Base-by-base conservation (phyloP, 1,140 invertebrate species). In the Lasioglossum albipes region DNA sequence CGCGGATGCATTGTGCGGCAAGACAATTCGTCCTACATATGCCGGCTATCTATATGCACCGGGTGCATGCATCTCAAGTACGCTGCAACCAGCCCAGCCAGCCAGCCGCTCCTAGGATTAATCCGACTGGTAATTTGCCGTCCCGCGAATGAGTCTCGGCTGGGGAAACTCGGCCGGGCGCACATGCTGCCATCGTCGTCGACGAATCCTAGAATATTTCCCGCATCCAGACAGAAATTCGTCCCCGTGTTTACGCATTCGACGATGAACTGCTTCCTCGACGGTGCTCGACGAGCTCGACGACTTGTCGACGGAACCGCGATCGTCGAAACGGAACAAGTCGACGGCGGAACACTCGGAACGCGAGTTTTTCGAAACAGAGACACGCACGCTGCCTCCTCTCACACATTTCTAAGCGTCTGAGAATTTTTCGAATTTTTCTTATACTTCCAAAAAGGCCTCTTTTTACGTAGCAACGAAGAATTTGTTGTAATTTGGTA, bases 71-170 rank as follows among this genome's bases (percentile, higher is more conserved):
- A 75, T 75, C 66, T 82, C 75, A 66, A 82, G 70, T 72, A 70
- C 78, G 80, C 57, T 6, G 65, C 74, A 75, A 76, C 36, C 79
- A 54, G 13, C 52, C 77, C 77, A 71, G 80, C 45, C 52, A 75
- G 76, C 75, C 76, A 79, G 59, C 68, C 75, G 76, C 49, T 61
- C 52, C 36, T 18, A 52, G 27, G 73, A 86, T 87, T 86, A 86
- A 86, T 57, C 64, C 71, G 45, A 80, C 59, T 81, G 66, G 84
- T 86, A 86, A 87, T 86, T 87, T 83, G 79, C 76, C 69, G 62
- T 79, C 62, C 70, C 75, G 64, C 62, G 76, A 87, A 79, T 72
- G 81, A 81, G 72, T 77, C 81, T 57, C 62, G 49, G 61, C 68
- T 79, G 20, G n/a, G 20, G 80, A 79, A 79, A 86, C 82, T 85